Evolutionary conservation across 2,797 vertebrate species (phyloP).

Genomic region (Prunella strophiata): DNA sequence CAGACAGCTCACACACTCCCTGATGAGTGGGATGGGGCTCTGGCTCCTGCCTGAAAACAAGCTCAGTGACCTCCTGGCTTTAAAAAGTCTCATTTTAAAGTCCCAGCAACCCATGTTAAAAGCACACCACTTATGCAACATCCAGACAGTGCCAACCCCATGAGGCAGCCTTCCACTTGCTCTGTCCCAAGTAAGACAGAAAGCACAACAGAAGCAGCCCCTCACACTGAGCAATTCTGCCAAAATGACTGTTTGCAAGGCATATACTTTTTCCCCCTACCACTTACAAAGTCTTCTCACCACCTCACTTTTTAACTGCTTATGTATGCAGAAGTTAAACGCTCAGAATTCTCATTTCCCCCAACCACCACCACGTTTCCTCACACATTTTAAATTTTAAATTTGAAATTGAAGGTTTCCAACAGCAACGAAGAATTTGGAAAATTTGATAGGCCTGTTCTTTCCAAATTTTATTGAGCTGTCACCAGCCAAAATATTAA

Average conservation of each 20-base stretch:
- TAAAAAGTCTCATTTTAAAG: not conserved
- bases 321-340: not conserved
- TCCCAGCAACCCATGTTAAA: not conserved
- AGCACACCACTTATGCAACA: not conserved
- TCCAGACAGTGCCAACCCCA: not conserved
- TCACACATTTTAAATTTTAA: not conserved
- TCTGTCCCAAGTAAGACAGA: not conserved
- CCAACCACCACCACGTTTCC: not conserved
- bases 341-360: not conserved
- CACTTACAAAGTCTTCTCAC: not conserved
- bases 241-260: not conserved
- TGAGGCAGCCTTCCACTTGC: not conserved
- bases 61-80: not conserved
- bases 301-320: not conserved
- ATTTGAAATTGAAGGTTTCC: not conserved
- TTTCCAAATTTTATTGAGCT: not conserved
- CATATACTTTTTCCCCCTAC: not conserved
- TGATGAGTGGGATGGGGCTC: not conserved
- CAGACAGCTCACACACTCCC: not conserved
- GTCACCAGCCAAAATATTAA: not conserved
- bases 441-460: not conserved
- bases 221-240: rapidly evolving
- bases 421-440: not conserved
- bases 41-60: not conserved
- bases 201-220: not conserved